Evolutionary conservation across 2,113 vertebrate species (phyloP).

Genomic region (Crotalus tigris): DNA sequence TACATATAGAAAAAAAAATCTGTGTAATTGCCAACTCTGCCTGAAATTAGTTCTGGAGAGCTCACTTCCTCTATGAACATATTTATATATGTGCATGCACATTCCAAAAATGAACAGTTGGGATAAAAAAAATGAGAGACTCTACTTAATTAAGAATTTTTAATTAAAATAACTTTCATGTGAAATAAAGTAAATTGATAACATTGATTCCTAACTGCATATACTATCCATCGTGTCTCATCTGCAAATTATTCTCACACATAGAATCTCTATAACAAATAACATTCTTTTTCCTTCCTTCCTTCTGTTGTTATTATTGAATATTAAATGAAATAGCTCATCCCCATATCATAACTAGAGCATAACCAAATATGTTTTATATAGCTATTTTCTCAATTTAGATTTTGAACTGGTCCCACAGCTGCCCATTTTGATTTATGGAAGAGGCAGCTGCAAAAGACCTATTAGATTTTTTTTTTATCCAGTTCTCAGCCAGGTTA

Average conservation of each 20-base stretch:
- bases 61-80: too few relatives aligned
- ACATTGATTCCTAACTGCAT: background rate
- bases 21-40: too few relatives aligned
- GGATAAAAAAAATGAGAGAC: background rate
- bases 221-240: background rate
- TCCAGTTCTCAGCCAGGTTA: too few relatives aligned
- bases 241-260: background rate
- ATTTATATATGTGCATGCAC: too few relatives aligned
- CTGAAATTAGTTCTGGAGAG: too few relatives aligned
- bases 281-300: background rate
- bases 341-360: background rate
- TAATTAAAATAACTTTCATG: background rate
- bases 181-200: background rate
- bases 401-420: background rate
- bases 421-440: background rate
- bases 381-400: constrained; percentile 14
- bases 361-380: background rate
- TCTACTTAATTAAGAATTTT: background rate
- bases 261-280: background rate
- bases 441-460: rapidly evolving
- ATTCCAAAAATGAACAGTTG: background rate
- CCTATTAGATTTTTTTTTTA: background rate
- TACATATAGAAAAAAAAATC: too few relatives aligned
- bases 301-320: background rate
- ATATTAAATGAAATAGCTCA: background rate